These are phyloP conservation scores for Brenthis ino DNA, from an alignment of 2,888 invertebrate genomes.

Conservation along the genomic window DNA sequence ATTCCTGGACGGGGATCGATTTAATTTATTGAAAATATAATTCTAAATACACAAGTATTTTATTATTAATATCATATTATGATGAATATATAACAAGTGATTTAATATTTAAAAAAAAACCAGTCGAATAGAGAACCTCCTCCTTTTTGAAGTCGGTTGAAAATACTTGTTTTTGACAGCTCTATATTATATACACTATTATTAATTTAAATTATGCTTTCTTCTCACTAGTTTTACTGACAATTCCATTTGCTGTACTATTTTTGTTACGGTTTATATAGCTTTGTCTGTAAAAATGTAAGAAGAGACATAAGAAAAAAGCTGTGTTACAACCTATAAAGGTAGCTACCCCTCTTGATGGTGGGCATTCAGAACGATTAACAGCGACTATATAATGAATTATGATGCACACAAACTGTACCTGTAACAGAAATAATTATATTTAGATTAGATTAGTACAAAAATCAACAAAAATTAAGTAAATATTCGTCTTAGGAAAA, in stretches of 20 bases:
- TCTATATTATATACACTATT: not conserved
- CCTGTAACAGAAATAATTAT: conserved; percentile 61
- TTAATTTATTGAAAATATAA: not conserved
- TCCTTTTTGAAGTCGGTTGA: no score
- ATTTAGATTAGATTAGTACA: not conserved
- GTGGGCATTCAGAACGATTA: conserved; percentile 82
- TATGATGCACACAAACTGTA: conserved; percentile 84
- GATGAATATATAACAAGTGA: not conserved
- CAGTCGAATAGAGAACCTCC: no score
- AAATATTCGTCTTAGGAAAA: no score
- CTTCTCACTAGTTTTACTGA: conserved; percentile 6
- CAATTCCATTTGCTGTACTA: not conserved
- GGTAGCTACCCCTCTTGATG: conserved; percentile 79
- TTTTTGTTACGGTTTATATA: conserved; percentile 45
- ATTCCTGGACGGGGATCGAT: no score
- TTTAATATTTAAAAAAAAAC: not conserved
- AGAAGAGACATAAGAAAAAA: conserved; percentile 84
- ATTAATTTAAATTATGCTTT: not conserved
- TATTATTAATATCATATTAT: not conserved
- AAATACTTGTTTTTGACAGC: not conserved
- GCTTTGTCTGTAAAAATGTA: conserved; percentile 83
- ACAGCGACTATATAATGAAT: conserved; percentile 77
- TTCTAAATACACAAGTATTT: not conserved
- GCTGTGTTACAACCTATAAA: conserved; percentile 81
- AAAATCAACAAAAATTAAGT: not conserved